These are phyloP conservation scores for Ursus arctos DNA, from an alignment of 2,113 vertebrate genomes.

Conservation along the genomic window DNA sequence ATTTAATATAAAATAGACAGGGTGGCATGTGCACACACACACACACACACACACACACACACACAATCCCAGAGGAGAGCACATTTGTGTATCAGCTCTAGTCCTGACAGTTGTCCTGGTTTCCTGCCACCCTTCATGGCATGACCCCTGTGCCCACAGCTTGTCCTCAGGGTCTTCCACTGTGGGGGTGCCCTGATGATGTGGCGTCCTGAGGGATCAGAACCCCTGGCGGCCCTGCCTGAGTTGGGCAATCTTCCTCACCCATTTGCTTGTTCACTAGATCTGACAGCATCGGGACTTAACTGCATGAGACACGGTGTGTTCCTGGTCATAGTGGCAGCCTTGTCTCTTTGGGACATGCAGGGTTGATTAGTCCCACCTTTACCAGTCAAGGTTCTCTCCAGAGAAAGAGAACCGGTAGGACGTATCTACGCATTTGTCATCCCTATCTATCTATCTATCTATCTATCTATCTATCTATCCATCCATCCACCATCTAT, in stretches of 20 bases:
- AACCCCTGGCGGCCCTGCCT: neutral
- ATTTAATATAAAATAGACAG: neutral
- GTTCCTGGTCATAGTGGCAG: no score
- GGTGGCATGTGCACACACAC: neutral
- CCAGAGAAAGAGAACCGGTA: neutral
- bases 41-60: neutral
- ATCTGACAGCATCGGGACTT: neutral
- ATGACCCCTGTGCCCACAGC: neutral
- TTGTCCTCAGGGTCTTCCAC: neutral
- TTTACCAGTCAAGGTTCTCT: neutral
- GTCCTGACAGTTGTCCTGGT: no score
- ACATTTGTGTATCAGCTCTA: no score
- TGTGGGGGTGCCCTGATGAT: neutral
- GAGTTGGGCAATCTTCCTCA: no score
- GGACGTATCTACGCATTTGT: neutral
- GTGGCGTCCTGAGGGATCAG: neutral
- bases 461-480: no score
- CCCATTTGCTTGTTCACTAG: no score
- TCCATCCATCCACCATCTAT: neutral
- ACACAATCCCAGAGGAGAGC: neutral
- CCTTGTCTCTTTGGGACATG: no score
- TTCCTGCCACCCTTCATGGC: neutral
- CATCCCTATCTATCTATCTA: neutral
- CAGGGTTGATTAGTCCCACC: no score
- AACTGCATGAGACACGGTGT: fast-evolving